Evolutionary conservation across 2,113 vertebrate species (phyloP).

Genomic region (Cyphomyrus plagiostoma): DNA sequence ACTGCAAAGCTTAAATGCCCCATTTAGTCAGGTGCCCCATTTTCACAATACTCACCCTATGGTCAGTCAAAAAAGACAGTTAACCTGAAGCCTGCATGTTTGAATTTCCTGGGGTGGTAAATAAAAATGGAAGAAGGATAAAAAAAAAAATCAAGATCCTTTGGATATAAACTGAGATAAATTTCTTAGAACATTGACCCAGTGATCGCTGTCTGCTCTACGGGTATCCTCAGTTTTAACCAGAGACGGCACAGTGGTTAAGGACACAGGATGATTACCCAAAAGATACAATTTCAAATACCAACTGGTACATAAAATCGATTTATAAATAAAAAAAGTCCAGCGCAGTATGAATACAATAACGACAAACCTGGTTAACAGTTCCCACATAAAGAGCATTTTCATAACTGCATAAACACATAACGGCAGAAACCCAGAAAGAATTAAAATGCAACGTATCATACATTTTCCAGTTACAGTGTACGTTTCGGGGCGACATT

Average conservation of each 20-base stretch:
- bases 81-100: not conserved
- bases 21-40: too few relatives aligned
- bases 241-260: not conserved
- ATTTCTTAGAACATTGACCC: not conserved
- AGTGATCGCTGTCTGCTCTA: not conserved
- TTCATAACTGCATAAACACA: constrained; percentile 3
- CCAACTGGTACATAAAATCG: not conserved
- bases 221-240: not conserved
- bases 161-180: not conserved
- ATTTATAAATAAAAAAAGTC: not conserved
- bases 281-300: not conserved
- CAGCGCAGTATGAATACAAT: not conserved
- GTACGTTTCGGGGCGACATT: not conserved
- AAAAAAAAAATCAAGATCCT: not conserved
- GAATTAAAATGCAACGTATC: not conserved
- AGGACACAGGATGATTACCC: not conserved
- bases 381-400: not conserved
- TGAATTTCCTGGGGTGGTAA: not conserved
- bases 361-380: not conserved
- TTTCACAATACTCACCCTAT: too few relatives aligned
- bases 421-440: not conserved
- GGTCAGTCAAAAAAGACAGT: not conserved
- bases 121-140: not conserved
- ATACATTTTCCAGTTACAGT: not conserved
- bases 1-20: too few relatives aligned